Evolutionary conservation across 2,888 invertebrate genomes (phyloP).

Genomic region (Tipula vernalis): DNA sequence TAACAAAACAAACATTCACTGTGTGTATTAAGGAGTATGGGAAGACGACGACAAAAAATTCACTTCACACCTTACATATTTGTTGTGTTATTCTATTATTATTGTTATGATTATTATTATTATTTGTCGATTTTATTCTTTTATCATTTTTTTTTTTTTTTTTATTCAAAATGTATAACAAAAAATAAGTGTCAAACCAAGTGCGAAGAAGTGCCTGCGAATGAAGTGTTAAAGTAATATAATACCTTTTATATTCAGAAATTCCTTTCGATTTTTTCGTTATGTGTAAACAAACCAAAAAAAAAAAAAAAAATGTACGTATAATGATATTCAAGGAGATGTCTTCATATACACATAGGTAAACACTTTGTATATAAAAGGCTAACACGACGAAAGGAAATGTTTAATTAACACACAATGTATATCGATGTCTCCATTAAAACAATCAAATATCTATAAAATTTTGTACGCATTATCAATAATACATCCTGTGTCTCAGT

Average conservation of each 20-base stretch:
- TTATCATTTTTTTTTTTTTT: too few species aligned
- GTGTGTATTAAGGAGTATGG: background rate
- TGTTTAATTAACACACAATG: background rate
- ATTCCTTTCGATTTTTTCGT: background rate
- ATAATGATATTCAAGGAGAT: background rate
- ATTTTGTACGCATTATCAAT: background rate
- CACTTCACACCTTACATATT: background rate
- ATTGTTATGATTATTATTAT: constrained; percentile 4
- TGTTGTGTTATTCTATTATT: background rate
- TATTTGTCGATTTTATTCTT: background rate
- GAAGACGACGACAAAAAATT: background rate
- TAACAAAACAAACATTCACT: background rate
- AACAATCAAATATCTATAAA: background rate
- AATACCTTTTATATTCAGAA: background rate
- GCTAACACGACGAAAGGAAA: background rate
- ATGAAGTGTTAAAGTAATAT: background rate
- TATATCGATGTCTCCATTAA: background rate
- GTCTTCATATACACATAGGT: background rate
- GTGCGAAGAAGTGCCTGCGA: background rate
- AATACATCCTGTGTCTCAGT: background rate
- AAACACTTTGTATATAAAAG: background rate
- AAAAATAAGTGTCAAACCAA: background rate
- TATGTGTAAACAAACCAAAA: background rate
- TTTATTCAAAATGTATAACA: background rate
- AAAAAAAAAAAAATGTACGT: background rate